Base-by-base conservation (phyloP, 2,888 invertebrate species). In the Heterodera filipjevi region DNA sequence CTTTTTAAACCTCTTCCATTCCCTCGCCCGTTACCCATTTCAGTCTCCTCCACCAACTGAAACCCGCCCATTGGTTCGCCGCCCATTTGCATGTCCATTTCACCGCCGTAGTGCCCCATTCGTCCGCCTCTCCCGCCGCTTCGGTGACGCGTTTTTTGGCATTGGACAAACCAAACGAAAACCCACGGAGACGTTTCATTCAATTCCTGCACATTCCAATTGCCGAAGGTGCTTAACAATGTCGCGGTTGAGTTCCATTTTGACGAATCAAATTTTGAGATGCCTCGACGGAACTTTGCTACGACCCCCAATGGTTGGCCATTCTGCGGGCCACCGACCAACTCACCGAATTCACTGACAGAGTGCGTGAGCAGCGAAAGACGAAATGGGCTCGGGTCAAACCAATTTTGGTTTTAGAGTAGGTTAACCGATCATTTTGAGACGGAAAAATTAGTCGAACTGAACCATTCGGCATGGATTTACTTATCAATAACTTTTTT, bases 71-170 rank as follows among this genome's bases (percentile, higher is more conserved):
- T 90, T 99, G 98, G 97, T 99, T 99, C 91, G 92, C 96, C 14
- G 99, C 96, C 46, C 99, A 99, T 92, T 91, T 99, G 83, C 99
- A 99, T 90, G 95, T 95, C 85, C 95, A 95, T 91, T 99, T 96
- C 91, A 93, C 94, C 19, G 98, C 97, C 0, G 85, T 95, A 3
- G 93, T 98, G 8, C 92, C 93, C 53, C 95, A 96, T 90, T 81
- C 81, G 77, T 22, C 77, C 44, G 44, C 8, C 22, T 33, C 14
- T 0, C 46, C 66, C 32, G 49, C 32, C 59, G 33, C 53, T 53
- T 35, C 53, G 30, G 30, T 70, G 78, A 88, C 88, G 2, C 75
- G 84, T 66, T 88, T 89, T 80, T 75, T 88, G 27, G 83, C 88
- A 0, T 79, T 88, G 22, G 86, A 87, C 77, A 99, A 99, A 22